phyloP scores from a whole-genome alignment of 2,797 vertebrate species.

The Enteromius fasciolatus region DNA sequence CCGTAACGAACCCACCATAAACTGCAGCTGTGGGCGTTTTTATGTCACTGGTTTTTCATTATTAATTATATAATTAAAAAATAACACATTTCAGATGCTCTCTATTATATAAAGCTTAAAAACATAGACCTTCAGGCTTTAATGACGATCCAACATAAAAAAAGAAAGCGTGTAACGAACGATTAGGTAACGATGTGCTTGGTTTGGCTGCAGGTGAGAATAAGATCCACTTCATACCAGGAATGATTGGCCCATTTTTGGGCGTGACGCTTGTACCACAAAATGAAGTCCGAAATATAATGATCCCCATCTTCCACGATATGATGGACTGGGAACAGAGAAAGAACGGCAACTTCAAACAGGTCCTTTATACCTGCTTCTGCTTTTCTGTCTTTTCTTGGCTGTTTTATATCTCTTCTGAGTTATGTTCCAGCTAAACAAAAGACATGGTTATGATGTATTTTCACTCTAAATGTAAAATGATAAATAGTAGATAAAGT shows the following conservation, averaged over 20 bases:
- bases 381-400: slow-evolving; percentile 11
- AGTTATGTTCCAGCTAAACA: neutral
- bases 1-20: neutral
- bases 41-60: neutral
- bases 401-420: neutral
- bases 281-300: slow-evolving; percentile 94
- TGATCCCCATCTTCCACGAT: slow-evolving; percentile 99
- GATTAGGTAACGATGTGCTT: neutral
- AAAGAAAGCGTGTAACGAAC: neutral
- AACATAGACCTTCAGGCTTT: neutral
- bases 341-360: slow-evolving; percentile 98
- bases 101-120: neutral
- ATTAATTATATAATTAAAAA: neutral
- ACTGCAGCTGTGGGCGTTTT: neutral
- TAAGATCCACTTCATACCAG: slow-evolving; percentile 98
- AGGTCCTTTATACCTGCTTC: slow-evolving; percentile 75
- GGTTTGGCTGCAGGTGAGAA: slow-evolving; percentile 85
- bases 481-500: neutral
- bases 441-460: neutral
- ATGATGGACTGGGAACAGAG: slow-evolving; percentile 99
- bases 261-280: slow-evolving; percentile 97
- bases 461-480: neutral
- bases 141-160: neutral
- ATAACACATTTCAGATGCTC: neutral
- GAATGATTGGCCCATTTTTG: slow-evolving; percentile 98